Conservation (phyloP, 2,113 vertebrate genomes). For the Heptranchias perlo region DNA sequence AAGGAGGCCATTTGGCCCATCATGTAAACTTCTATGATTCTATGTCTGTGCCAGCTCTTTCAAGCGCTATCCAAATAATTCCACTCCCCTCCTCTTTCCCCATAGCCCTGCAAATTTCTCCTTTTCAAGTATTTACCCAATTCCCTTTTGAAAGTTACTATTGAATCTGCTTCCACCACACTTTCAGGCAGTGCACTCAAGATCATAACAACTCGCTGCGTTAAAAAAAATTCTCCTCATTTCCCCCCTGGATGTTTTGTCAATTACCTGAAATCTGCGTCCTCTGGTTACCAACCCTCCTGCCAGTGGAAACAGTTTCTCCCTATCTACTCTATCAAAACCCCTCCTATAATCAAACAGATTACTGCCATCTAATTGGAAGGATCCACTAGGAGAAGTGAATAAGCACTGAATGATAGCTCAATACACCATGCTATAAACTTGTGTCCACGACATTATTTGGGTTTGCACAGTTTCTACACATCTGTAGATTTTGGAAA, state of each 20-base stretch:
- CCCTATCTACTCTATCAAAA: not conserved
- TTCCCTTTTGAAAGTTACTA: not conserved
- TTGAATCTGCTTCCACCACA: not conserved
- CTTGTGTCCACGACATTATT: not conserved
- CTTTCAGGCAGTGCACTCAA: not conserved
- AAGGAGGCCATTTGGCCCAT: not conserved
- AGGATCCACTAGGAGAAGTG: not conserved
- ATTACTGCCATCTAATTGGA: not conserved
- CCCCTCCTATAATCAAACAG: not conserved
- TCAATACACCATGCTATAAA: not conserved
- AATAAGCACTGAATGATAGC: not conserved
- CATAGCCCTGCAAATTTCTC: not conserved
- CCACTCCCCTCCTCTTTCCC: not conserved
- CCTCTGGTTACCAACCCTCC: not conserved
- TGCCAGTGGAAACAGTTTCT: not conserved
- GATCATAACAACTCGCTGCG: not conserved
- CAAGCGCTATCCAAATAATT: not conserved
- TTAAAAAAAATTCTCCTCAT: not conserved
- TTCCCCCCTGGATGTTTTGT: not conserved
- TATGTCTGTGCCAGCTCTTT: not conserved
- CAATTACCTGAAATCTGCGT: not conserved
- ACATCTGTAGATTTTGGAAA: too few relatives aligned
- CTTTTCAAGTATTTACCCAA: not conserved
- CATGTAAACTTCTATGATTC: too few relatives aligned
- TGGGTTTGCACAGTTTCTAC: not conserved